Percentiles rank a stretch among this genome's conserved stretches.
phyloP scores from a whole-genome alignment of 2,113 vertebrate species.

The human region DNA sequence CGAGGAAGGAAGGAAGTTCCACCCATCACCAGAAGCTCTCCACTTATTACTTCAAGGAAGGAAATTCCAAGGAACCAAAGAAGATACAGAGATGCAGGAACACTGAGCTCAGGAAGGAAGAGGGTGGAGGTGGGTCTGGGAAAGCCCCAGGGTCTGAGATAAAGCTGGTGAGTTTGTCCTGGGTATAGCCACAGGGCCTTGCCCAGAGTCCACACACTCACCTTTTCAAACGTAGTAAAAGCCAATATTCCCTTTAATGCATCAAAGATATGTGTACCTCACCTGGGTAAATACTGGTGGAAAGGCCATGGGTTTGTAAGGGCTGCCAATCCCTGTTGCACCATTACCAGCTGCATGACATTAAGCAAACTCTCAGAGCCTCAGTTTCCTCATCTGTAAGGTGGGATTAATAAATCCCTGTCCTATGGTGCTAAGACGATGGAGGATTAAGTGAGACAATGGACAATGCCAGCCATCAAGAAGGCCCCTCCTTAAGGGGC shows the following conservation, averaged over 20 bases:
- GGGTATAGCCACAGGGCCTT: background rate
- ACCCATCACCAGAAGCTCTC: background rate
- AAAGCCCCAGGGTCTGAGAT: background rate
- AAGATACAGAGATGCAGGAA: conserved; percentile 62
- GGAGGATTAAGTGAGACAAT: background rate
- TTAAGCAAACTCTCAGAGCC: background rate
- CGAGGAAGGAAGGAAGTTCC: conserved; percentile 62
- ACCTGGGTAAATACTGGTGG: background rate
- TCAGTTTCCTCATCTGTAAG: background rate
- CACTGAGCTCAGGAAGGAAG: conserved; percentile 35
- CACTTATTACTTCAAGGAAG: conserved; percentile 74
- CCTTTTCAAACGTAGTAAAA: background rate
- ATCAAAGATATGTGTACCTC: background rate
- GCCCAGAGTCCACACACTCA: background rate
- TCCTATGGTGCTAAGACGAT: rapidly evolving
- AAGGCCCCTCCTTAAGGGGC: background rate
- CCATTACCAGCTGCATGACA: background rate
- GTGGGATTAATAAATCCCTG: background rate
- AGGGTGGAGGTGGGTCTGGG: background rate
- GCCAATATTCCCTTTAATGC: background rate
- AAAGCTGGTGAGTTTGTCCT: background rate
- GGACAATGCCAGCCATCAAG: background rate
- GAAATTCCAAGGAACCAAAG: conserved; percentile 59
- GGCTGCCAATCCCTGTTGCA: too few relatives aligned
- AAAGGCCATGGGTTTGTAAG: background rate